A percentile compares a stretch with the other conserved stretches of the same genome.
phyloP scores from a whole-genome alignment of 2,888 invertebrate genomes.

The Melipona beecheii region DNA sequence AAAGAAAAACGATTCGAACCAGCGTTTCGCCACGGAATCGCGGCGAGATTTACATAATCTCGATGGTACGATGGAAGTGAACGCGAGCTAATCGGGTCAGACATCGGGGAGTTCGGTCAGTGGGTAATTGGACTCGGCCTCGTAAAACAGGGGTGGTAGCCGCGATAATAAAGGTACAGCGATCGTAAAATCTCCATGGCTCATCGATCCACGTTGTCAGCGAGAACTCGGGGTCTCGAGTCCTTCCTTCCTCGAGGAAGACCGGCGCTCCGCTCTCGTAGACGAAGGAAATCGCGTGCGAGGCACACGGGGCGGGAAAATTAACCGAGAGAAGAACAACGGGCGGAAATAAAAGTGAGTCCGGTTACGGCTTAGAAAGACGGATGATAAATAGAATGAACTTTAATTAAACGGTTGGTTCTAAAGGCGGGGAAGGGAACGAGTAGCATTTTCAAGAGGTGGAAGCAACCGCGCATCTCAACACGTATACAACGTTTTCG shows the following conservation, averaged over 20 bases:
- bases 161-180: conserved; percentile 30
- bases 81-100: conserved; percentile 27
- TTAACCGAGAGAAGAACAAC: conserved; percentile 38
- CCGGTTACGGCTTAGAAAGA: conserved; percentile 49
- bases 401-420: conserved; percentile 65
- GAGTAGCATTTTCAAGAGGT: conserved; percentile 52
- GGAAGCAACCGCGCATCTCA: conserved; percentile 27
- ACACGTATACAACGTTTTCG: too few species aligned
- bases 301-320: conserved; percentile 17
- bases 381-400: conserved; percentile 65
- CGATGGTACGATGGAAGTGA: conserved; percentile 6
- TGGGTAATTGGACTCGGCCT: conserved; percentile 40
- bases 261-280: background rate
- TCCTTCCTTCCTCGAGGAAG: background rate
- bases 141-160: conserved; percentile 12
- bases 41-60: conserved; percentile 18
- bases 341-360: conserved; percentile 63
- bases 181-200: conserved; percentile 15
- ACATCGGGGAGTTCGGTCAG: background rate
- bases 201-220: conserved; percentile 4
- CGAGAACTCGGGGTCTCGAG: background rate
- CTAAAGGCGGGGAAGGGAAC: conserved; percentile 36
- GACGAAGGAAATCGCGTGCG: too few species aligned
- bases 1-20: too few species aligned
- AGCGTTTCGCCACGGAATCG: conserved; percentile 5